These are phyloP conservation scores for Ispidina picta DNA, from an alignment of 2,797 vertebrate species.

Conservation along the genomic window DNA sequence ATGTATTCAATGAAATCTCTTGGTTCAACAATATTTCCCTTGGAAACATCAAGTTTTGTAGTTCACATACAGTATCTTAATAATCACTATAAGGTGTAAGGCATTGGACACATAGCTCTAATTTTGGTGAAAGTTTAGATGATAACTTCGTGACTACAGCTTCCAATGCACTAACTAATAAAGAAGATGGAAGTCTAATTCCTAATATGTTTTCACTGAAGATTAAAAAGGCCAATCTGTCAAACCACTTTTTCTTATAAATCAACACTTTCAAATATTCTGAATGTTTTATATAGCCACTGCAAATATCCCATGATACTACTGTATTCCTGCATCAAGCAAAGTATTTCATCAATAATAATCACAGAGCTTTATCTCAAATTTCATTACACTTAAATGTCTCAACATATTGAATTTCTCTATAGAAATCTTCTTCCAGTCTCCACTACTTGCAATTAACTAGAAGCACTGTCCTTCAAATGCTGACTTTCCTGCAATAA, in stretches of 20 bases:
- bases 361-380: conserved; percentile 15
- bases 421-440: conserved; percentile 28
- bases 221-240: not conserved
- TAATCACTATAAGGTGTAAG: not conserved
- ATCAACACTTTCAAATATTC: conserved; percentile 14
- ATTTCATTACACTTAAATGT: conserved; percentile 19
- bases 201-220: not conserved
- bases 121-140: not conserved
- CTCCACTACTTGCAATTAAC: not conserved
- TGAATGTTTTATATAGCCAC: not conserved
- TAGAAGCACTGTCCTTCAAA: conserved; percentile 46
- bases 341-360: conserved; percentile 49
- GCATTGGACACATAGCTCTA: not conserved
- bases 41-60: not conserved
- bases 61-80: not conserved
- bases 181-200: not conserved
- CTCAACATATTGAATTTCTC: conserved; percentile 37
- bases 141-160: not conserved
- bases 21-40: not conserved
- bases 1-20: not conserved
- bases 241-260: conserved; percentile 13
- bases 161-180: not conserved
- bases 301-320: not conserved
- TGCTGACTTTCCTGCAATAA: conserved; percentile 19
- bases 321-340: not conserved